These are phyloP conservation scores for Menura novaehollandiae DNA, from an alignment of 2,113 vertebrate genomes.

Conservation along the genomic window DNA sequence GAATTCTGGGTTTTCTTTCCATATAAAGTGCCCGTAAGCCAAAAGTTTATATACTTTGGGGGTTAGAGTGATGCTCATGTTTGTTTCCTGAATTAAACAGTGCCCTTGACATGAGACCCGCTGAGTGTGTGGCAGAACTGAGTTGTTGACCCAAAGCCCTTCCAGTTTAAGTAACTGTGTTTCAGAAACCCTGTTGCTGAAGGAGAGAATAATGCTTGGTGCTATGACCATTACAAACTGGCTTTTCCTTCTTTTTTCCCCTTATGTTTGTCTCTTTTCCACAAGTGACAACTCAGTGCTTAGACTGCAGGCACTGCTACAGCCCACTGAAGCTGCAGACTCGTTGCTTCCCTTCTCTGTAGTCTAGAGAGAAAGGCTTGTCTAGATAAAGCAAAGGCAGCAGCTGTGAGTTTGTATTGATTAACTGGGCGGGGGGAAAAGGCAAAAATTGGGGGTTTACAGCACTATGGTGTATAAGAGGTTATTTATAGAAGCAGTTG, in stretches of 20 bases:
- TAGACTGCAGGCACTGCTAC: background rate
- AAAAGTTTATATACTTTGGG: background rate
- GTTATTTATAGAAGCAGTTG: background rate
- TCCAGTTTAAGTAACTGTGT: background rate
- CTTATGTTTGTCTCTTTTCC: background rate
- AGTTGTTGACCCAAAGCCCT: background rate
- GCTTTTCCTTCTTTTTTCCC: fast-evolving
- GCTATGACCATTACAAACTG: background rate
- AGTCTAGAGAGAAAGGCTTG: background rate
- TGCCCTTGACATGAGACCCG: background rate
- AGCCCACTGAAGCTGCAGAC: background rate
- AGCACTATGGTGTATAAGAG: fast-evolving
- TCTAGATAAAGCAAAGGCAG: background rate
- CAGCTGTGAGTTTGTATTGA: background rate
- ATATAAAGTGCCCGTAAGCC: background rate
- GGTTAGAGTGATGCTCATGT: background rate
- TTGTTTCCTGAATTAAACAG: background rate
- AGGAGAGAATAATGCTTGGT: background rate
- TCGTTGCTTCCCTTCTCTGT: background rate
- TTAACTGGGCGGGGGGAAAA: background rate
- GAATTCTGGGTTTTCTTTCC: background rate
- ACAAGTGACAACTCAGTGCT: background rate
- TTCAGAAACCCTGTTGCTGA: background rate
- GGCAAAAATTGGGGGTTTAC: background rate
- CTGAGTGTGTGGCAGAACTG: background rate